Conservation (phyloP, 2,113 vertebrate genomes). For the Scomber colias region DNA sequence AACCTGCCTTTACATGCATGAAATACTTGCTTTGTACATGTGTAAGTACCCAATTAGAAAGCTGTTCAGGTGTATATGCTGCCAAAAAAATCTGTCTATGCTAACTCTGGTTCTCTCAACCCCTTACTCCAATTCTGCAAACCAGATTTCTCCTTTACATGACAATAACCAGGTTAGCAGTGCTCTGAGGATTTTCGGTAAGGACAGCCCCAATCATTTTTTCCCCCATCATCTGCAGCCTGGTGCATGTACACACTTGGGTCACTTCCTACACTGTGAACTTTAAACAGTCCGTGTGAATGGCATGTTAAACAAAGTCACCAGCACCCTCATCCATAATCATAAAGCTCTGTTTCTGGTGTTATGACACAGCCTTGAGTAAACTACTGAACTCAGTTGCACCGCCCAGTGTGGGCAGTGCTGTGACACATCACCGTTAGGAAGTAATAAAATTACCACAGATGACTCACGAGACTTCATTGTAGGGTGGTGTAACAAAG, state of each 20-base stretch:
- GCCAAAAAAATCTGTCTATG: too few relatives aligned
- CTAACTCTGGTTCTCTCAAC: background rate
- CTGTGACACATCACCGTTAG: conserved; percentile 65
- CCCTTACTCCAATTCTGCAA: background rate
- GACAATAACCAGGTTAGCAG: conserved; percentile 4
- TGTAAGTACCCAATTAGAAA: background rate
- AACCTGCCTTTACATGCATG: background rate
- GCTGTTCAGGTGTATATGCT: background rate
- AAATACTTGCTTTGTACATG: background rate
- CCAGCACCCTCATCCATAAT: conserved; percentile 70
- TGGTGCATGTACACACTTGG: background rate
- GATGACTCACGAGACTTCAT: conserved; percentile 73
- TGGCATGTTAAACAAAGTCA: conserved; percentile 67
- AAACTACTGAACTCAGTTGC: conserved; percentile 56
- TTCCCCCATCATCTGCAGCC: background rate
- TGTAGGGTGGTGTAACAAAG: conserved; percentile 53
- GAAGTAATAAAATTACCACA: conserved; percentile 75
- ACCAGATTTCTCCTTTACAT: background rate
- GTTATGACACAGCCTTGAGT: conserved; percentile 77
- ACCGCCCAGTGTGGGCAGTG: conserved; percentile 65
- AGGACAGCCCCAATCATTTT: conserved; percentile 16
- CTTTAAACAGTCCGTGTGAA: conserved; percentile 63
- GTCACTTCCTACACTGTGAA: conserved; percentile 57
- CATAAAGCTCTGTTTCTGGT: conserved; percentile 64
- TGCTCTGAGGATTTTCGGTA: conserved; percentile 5